Conservation (phyloP, 2,888 invertebrate genomes). For the Aphidoletes aphidimyza region DNA sequence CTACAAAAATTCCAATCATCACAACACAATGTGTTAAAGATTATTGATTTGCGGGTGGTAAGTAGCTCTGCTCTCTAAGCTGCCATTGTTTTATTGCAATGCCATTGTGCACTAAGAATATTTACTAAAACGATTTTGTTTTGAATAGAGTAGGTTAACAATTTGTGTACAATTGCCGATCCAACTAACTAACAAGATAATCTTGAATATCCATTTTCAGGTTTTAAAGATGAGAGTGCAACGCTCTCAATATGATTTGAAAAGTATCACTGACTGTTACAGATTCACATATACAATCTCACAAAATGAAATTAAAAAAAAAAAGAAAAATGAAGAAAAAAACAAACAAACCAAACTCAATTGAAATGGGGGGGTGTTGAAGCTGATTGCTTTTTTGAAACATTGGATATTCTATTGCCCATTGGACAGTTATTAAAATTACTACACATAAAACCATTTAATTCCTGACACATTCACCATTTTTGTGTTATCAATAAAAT, state of each 20-base stretch:
- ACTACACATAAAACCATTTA: neutral
- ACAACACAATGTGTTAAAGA: neutral
- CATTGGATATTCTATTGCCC: neutral
- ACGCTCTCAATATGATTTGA: neutral
- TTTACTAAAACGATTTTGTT: neutral
- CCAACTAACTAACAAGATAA: slow-evolving; percentile 15
- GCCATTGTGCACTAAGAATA: neutral
- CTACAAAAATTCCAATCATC: no score
- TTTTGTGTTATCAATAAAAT: neutral
- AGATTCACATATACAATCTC: neutral
- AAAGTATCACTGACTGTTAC: neutral
- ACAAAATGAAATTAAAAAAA: neutral
- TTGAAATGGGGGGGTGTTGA: neutral
- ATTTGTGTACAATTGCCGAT: neutral
- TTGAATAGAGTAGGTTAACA: neutral
- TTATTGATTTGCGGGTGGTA: slow-evolving; percentile 36
- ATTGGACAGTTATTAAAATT: slow-evolving; percentile 16
- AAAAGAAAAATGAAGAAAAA: neutral
- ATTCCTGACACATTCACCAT: neutral
- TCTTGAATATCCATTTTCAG: neutral
- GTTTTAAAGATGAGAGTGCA: neutral
- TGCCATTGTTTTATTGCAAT: neutral
- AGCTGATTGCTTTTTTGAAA: no score
- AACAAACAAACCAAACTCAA: neutral
- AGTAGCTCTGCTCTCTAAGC: no score